These are phyloP conservation scores for Apamea epomidion DNA, from an alignment of 2,888 invertebrate species.

Conservation along the genomic window DNA sequence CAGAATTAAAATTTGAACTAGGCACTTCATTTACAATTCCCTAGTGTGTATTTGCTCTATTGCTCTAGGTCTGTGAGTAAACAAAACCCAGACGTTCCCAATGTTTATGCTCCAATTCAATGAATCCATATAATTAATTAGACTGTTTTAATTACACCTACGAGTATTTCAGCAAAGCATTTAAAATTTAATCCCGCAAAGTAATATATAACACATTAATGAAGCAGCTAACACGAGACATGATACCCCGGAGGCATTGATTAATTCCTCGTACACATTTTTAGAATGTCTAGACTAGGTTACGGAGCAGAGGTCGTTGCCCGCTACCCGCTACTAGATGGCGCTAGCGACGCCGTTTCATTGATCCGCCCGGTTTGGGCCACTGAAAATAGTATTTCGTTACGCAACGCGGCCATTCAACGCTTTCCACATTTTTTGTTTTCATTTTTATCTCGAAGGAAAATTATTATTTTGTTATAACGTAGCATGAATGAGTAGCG, in stretches of 20 bases:
- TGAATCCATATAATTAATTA: constrained; percentile 23
- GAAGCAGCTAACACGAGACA: constrained; percentile 59
- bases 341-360: constrained; percentile 75
- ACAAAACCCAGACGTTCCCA: background rate
- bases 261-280: constrained; percentile 60
- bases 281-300: constrained; percentile 68
- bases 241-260: constrained; percentile 64
- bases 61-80: background rate
- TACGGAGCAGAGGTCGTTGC: constrained; percentile 69
- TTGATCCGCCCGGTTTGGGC: constrained; percentile 79
- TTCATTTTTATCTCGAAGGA: constrained; percentile 49
- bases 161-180: constrained; percentile 12
- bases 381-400: constrained; percentile 78
- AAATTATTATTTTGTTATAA: constrained; percentile 38
- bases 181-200: constrained; percentile 38
- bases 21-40: background rate
- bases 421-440: constrained; percentile 58
- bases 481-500: constrained; percentile 46
- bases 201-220: constrained; percentile 32
- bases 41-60: background rate
- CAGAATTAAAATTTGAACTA: background rate
- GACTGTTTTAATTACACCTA: constrained; percentile 25
- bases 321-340: constrained; percentile 76
- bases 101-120: constrained; percentile 1
- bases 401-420: constrained; percentile 68